phyloP scores from a whole-genome alignment of 1,140 invertebrate genomes.

The Calycopis cecrops region DNA sequence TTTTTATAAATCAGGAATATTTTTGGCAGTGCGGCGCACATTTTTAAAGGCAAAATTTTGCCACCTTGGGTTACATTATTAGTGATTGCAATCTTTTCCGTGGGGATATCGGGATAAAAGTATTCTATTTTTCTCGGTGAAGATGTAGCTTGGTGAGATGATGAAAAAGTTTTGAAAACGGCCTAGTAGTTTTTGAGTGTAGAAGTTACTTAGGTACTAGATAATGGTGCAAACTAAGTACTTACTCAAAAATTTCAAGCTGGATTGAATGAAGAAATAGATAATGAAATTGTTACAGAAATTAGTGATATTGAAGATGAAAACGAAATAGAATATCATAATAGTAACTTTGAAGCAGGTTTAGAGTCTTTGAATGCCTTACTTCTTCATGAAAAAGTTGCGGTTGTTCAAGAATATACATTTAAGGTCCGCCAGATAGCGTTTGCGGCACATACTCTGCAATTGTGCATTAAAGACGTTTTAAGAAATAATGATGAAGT shows the following conservation, averaged over 20 bases:
- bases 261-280: background rate
- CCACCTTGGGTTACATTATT: no score
- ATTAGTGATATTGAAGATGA: background rate
- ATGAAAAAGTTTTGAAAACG: no score
- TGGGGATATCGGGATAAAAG: no score
- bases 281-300: no score
- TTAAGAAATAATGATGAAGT: background rate
- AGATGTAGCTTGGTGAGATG: no score
- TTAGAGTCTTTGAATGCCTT: no score
- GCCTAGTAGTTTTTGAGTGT: no score
- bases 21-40: no score
- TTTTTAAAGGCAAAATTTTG: no score
- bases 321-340: background rate
- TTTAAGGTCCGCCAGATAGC: background rate
- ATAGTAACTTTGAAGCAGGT: background rate
- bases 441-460: background rate
- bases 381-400: background rate
- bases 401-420: background rate
- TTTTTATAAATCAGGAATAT: no score
- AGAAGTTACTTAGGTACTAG: background rate
- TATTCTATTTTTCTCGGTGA: no score
- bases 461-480: background rate
- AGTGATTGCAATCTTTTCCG: no score
- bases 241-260: constrained; percentile 1
- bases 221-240: constrained; percentile 9